Evolutionary conservation across 2,113 vertebrate species (phyloP), one percentile per base, ranked within the genome.

Genomic region (Shinisaurus crocodilurus): DNA sequence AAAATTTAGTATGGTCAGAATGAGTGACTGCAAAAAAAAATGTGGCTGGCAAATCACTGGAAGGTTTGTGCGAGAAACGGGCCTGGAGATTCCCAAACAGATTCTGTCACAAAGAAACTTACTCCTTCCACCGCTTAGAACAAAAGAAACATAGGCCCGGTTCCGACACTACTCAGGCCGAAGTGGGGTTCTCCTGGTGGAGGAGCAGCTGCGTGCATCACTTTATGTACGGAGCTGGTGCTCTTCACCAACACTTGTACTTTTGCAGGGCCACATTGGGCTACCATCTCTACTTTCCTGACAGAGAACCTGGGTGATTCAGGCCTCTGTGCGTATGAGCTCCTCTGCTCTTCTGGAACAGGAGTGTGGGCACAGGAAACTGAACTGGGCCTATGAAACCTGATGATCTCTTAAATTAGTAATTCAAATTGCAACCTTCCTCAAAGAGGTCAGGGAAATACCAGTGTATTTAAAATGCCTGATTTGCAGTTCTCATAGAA

Each of bases 381-480:
- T 82, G 57, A n/a, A 85, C 67, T 37, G 60, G 48, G 32, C 67
- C 45, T 74, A 2, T 23, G 50, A n/a, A 79, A 79, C 43, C 43
- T 79, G 43, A 79, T 79, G 25, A 25, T 74, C 72, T 75, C 34
- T 86, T 29, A 34, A 1, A 50, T 6, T 29, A 37, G 9, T 80
- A 29, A 81, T 89, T 37, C 37, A 45, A 70, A 72, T 10, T 75
- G n/a, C 6, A 60, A 43, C 54, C 69, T 34, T 54, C 54, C 37
- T n/a, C 81, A 43, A 75, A 74, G 50, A 81, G 45, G 27, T 89
- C 37, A 83, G 88, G 88, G 69, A 89, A 89, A 89, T 89, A 63
- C 88, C 80, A 75, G 40, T 20, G 29, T 45, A 72, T 82, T 74
- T 83, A 45, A 89, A 89, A 89, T 32, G 67, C 69, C 75, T 83